Conservation (phyloP, 2,888 invertebrate genomes). For the Sepioteuthis lessoniana region DNA sequence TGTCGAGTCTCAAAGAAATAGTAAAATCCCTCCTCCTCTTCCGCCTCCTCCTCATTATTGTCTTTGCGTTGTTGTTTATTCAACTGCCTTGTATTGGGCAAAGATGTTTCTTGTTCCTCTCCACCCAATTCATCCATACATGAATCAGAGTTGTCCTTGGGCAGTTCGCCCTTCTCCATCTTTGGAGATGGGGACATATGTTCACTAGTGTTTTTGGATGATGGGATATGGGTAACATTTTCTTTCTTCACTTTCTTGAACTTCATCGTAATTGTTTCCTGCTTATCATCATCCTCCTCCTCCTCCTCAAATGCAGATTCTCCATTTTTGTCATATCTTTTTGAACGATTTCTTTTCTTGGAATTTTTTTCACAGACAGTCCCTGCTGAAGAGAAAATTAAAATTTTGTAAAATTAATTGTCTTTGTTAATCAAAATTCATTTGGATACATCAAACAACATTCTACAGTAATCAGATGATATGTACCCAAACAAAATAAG, state of each 20-base stretch:
- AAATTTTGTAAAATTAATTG: too few species aligned
- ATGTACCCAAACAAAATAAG: too few species aligned
- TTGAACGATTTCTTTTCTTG: background rate
- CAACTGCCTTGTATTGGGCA: background rate
- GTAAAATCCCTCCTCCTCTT: background rate
- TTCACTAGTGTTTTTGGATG: background rate
- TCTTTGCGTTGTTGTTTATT: background rate
- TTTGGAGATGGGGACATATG: background rate
- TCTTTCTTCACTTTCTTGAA: conserved; percentile 35
- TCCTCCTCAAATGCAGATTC: background rate
- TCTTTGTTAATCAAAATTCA: too few species aligned
- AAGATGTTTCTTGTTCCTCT: background rate
- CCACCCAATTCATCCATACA: background rate
- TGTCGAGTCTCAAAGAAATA: conserved; percentile 56
- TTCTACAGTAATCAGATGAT: too few species aligned
- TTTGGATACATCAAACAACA: too few species aligned
- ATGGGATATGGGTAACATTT: background rate
- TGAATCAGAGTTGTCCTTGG: background rate
- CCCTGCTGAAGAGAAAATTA: background rate
- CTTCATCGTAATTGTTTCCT: background rate
- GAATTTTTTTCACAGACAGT: background rate
- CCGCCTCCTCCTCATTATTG: too few species aligned
- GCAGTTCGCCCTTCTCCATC: background rate
- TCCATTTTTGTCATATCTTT: background rate
- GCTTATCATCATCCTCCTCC: background rate